These are phyloP conservation scores for Hippocampus comes DNA, from an alignment of 2,113 vertebrate genomes.

Conservation along the genomic window DNA sequence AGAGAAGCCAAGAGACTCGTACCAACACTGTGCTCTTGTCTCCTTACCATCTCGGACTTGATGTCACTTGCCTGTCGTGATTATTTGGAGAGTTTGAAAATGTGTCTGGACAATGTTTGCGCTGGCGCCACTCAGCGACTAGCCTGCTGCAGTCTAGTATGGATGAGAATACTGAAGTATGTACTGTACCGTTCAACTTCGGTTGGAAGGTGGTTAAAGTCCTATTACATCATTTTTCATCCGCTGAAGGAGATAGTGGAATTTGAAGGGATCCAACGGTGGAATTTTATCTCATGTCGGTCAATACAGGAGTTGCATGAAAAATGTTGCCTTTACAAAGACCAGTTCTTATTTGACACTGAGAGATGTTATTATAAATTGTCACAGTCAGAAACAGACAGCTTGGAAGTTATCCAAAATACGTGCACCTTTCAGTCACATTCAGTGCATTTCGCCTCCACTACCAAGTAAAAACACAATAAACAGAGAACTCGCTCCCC, in stretches of 20 bases:
- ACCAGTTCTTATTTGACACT: background rate
- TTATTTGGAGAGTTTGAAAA: background rate
- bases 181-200: constrained; percentile 5
- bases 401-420: too few relatives aligned
- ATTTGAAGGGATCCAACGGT: background rate
- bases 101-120: constrained; percentile 7
- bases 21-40: constrained; percentile 26
- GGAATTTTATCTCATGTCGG: background rate
- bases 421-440: background rate
- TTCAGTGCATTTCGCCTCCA: background rate
- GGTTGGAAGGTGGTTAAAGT: constrained; percentile 6
- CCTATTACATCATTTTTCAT: background rate
- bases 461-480: background rate
- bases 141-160: background rate
- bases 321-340: background rate
- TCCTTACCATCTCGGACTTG: constrained; percentile 9
- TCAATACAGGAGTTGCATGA: background rate
- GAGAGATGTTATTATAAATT: background rate
- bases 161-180: constrained; percentile 6
- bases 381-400: too few relatives aligned
- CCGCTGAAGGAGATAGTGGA: background rate
- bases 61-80: background rate
- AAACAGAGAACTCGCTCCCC: background rate
- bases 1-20: constrained; percentile 41
- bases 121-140: background rate